Evolutionary conservation across 1,140 invertebrate species (phyloP).

Genomic region (Microplitis demolitor): DNA sequence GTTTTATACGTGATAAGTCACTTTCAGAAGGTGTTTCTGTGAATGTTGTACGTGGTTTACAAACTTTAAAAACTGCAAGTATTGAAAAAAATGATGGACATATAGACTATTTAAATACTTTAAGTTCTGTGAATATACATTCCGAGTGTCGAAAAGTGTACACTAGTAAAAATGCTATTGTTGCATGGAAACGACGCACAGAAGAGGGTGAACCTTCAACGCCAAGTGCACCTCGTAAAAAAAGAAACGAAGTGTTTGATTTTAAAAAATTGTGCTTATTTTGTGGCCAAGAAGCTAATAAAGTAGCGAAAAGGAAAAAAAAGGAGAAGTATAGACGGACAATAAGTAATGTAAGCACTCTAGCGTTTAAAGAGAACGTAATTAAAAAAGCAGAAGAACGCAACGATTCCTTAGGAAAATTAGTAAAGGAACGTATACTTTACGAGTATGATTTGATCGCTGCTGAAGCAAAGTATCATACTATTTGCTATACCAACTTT

Average conservation of each 20-base stretch:
- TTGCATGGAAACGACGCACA: conserved; percentile 27
- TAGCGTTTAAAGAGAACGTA: conserved; percentile 31
- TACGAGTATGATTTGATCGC: conserved; percentile 45
- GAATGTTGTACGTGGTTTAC: background rate
- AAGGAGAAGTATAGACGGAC: conserved; percentile 45
- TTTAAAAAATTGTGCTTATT: conserved; percentile 29
- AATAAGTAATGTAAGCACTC: conserved; percentile 45
- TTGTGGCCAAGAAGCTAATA: conserved; percentile 40
- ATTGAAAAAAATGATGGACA: conserved; percentile 24
- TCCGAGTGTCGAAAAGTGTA: conserved; percentile 31
- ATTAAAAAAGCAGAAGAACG: conserved; percentile 37
- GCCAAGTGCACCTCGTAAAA: conserved; percentile 39
- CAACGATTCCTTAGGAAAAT: conserved; percentile 18
- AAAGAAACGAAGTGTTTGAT: conserved; percentile 37
- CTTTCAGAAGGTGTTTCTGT: background rate
- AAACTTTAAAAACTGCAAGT: background rate
- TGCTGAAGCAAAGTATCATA: conserved; percentile 46
- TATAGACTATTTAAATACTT: conserved; percentile 19
- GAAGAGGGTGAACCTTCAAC: conserved; percentile 19
- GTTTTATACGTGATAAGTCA: background rate
- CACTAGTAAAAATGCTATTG: conserved; percentile 35
- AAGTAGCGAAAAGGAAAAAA: conserved; percentile 34
- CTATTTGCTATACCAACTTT: conserved; percentile 46
- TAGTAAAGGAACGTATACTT: conserved; percentile 40
- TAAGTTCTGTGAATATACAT: conserved; percentile 30